Evolutionary conservation across 2,888 invertebrate species (phyloP).

Genomic region (Bellardia bayeri): DNA sequence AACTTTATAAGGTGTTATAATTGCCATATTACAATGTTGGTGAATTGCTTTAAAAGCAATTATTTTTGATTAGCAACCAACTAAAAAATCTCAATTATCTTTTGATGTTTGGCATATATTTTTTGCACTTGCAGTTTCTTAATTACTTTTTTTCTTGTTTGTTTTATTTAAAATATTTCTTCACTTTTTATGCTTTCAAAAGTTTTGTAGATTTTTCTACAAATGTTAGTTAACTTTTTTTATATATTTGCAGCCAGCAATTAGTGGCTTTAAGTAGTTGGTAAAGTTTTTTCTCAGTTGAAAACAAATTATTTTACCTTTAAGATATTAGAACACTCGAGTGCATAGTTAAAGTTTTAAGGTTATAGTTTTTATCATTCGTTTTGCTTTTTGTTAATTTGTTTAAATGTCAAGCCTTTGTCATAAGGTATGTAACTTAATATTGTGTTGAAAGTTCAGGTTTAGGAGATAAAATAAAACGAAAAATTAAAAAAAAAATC

Average conservation of each 20-base stretch:
- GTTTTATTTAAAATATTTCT: neutral
- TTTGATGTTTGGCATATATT: neutral
- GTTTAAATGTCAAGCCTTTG: neutral
- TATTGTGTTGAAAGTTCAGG: no score
- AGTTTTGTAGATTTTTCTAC: conserved; percentile 8
- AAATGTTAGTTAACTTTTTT: neutral
- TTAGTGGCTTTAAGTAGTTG: conserved; percentile 31
- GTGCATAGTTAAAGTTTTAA: neutral
- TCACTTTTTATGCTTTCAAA: neutral
- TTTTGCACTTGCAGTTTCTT: neutral
- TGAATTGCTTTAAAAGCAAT: neutral
- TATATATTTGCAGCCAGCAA: conserved; percentile 5
- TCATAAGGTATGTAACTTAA: no score
- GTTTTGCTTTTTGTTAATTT: neutral
- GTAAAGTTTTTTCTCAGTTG: conserved; percentile 24
- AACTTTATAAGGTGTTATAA: neutral
- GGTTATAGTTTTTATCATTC: neutral
- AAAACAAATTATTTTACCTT: conserved; percentile 28
- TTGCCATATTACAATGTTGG: neutral
- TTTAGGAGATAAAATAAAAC: no score
- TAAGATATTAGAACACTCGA: neutral
- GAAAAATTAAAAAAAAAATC: no score
- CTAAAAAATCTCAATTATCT: neutral
- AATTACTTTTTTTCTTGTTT: conserved; percentile 19
- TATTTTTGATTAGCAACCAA: neutral